Percentiles rank a stretch among this genome's conserved stretches.
phyloP scores from a whole-genome alignment of 2,113 vertebrate species.

The Lophura nycthemera region DNA sequence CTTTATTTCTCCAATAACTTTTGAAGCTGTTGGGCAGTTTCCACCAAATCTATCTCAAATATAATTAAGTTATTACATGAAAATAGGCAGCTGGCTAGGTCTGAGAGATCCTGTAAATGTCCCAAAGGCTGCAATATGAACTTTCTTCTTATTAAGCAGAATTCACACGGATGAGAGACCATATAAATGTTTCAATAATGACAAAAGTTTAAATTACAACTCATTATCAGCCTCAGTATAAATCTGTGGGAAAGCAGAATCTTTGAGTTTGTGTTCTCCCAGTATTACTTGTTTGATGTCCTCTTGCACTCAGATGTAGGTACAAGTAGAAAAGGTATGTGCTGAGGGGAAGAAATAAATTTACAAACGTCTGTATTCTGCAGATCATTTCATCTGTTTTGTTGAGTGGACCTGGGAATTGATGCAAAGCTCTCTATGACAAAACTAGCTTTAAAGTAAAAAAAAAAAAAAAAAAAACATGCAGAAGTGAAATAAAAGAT shows the following conservation, averaged over 20 bases:
- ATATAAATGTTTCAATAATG: constrained; percentile 53
- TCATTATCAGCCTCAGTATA: constrained; percentile 38
- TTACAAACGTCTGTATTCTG: background rate
- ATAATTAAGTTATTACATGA: constrained; percentile 45
- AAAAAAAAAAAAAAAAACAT: background rate
- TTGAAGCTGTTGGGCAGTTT: constrained; percentile 62
- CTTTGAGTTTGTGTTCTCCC: constrained; percentile 4
- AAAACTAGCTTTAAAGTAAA: background rate
- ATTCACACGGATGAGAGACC: constrained; percentile 52
- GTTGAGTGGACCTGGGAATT: background rate
- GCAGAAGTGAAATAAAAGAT: background rate
- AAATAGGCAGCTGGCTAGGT: constrained; percentile 48
- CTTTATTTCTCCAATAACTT: constrained; percentile 61
- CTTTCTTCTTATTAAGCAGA: constrained; percentile 48
- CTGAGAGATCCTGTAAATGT: constrained; percentile 40
- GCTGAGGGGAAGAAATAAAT: background rate
- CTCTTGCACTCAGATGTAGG: background rate
- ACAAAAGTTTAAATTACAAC: constrained; percentile 62
- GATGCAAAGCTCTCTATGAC: background rate
- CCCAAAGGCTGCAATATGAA: constrained; percentile 65
- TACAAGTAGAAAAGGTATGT: background rate
- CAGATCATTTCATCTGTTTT: background rate
- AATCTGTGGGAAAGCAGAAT: constrained; percentile 25
- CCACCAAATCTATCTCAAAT: constrained; percentile 33
- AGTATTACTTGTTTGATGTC: background rate